These are phyloP conservation scores for Acropora tenuis DNA, from an alignment of 64 coral and sea anemone genomes.

Conservation along the genomic window DNA sequence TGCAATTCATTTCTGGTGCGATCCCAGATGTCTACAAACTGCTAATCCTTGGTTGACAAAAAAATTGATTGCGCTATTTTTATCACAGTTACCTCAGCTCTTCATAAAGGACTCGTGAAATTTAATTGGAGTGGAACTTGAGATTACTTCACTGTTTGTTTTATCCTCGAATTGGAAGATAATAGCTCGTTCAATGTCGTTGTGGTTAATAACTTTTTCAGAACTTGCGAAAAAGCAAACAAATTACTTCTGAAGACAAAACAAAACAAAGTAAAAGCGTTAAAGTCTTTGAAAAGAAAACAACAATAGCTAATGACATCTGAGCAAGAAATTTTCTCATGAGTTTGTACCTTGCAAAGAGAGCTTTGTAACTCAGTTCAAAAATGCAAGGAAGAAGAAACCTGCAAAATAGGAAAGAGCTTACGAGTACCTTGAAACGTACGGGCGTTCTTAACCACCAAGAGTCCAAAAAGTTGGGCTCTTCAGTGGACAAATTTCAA, in stretches of 20 bases:
- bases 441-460: constrained; percentile 6
- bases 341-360: neutral
- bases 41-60: neutral
- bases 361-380: neutral
- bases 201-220: neutral
- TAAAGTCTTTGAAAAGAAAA: neutral
- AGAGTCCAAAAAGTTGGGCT: constrained; percentile 26
- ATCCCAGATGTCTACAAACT: neutral
- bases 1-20: neutral
- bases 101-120: neutral
- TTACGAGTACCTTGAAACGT: neutral
- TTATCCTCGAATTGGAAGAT: neutral
- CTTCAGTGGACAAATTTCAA: constrained; percentile 30
- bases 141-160: neutral
- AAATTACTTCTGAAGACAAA: constrained; percentile 27
- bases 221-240: neutral
- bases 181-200: neutral
- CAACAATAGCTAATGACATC: neutral
- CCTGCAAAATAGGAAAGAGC: neutral
- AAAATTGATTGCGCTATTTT: neutral
- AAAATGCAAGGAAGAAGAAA: constrained; percentile 31
- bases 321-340: neutral
- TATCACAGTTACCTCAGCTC: neutral
- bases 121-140: neutral
- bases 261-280: neutral